phyloP scores from a whole-genome alignment of 2,888 invertebrate species.

The Lasioglossum calceatum region DNA sequence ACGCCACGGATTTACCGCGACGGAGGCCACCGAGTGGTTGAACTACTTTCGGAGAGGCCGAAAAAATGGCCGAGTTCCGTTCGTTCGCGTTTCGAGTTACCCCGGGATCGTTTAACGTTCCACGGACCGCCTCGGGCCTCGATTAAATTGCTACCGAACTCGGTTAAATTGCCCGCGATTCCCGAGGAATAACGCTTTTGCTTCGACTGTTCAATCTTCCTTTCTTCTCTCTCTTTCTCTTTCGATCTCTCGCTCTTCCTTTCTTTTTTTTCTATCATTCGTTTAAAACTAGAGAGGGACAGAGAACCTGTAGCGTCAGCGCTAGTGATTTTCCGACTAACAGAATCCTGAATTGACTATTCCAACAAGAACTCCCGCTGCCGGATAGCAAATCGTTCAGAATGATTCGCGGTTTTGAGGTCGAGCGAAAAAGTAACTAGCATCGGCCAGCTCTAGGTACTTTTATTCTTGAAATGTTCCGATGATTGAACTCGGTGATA shows the following conservation, averaged over 20 bases:
- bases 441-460: neutral
- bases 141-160: conserved; percentile 20
- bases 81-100: conserved; percentile 13
- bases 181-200: conserved; percentile 8
- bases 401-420: conserved; percentile 6
- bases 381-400: neutral
- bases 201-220: conserved; percentile 18
- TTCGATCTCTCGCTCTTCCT: neutral
- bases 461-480: neutral
- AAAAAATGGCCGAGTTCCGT: conserved; percentile 42
- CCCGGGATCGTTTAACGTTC: conserved; percentile 32
- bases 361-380: neutral
- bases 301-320: conserved; percentile 2
- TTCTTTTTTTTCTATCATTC: neutral
- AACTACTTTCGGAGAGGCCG: conserved; percentile 35
- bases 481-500: neutral
- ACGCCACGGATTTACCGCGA: conserved; percentile 47
- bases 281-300: neutral
- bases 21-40: conserved; percentile 37
- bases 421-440: conserved; percentile 15
- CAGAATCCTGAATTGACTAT: neutral
- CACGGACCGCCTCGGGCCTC: neutral
- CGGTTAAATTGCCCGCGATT: conserved; percentile 12
- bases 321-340: neutral
- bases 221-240: neutral